phyloP scores from a whole-genome alignment of 1,140 invertebrate species.

The Cyclargus thomasi region DNA sequence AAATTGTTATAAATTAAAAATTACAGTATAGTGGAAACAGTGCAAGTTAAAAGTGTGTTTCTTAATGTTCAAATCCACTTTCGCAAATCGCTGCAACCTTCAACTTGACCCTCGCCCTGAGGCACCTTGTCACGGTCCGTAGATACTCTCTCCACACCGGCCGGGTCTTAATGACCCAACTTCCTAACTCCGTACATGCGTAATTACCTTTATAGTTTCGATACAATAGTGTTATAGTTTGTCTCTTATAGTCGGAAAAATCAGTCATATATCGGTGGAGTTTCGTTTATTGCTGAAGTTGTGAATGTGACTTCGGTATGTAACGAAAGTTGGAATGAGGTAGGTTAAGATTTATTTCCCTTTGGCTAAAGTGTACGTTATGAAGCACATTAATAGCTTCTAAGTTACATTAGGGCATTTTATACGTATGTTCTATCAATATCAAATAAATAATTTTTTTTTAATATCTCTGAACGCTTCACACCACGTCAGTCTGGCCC shows the following conservation, averaged over 20 bases:
- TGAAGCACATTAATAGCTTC: too few relatives aligned
- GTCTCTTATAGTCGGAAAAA: constrained; percentile 3
- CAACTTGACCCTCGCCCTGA: constrained; percentile 23
- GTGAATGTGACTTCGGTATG: not conserved
- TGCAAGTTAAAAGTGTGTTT: too few relatives aligned
- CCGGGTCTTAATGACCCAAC: constrained; percentile 64
- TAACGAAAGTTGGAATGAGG: not conserved
- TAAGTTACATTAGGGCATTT: too few relatives aligned
- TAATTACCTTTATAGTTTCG: constrained; percentile 53
- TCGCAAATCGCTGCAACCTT: constrained; percentile 17
- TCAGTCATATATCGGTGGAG: not conserved
- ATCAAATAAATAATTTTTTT: too few relatives aligned
- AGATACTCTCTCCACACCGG: constrained; percentile 45
- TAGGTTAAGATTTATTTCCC: too few relatives aligned
- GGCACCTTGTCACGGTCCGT: constrained; percentile 44
- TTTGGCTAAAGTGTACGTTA: too few relatives aligned
- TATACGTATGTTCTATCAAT: too few relatives aligned
- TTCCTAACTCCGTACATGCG: constrained; percentile 60
- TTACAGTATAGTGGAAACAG: too few relatives aligned
- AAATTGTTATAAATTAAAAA: too few relatives aligned
- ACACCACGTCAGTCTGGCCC: too few relatives aligned
- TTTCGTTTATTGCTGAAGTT: not conserved
- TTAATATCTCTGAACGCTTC: too few relatives aligned
- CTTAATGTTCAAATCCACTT: too few relatives aligned
- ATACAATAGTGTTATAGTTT: constrained; percentile 38